Conservation (phyloP, 30 jellyfish, hydroid and myxozoan genomes). For the Turritopsis dohrnii region DNA sequence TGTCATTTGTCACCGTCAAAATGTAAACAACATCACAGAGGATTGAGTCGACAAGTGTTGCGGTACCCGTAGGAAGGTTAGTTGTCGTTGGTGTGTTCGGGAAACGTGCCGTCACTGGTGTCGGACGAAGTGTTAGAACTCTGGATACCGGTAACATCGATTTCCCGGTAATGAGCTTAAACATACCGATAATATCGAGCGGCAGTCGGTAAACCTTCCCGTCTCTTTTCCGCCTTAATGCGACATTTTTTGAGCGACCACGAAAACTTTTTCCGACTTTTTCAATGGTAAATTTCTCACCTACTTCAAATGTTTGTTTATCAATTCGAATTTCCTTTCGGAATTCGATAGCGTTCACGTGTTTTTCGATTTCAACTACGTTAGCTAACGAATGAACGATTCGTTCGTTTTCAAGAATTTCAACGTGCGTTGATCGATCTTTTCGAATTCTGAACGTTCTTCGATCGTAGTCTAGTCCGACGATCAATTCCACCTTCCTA, state of each 20-base stretch:
- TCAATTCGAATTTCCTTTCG: conserved; percentile 22
- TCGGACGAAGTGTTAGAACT: conserved; percentile 14
- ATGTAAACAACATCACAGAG: conserved; percentile 26
- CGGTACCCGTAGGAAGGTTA: conserved; percentile 31
- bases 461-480: conserved; percentile 23
- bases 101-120: conserved; percentile 25
- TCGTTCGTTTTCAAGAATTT: conserved; percentile 13
- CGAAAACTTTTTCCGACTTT: conserved; percentile 29
- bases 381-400: conserved; percentile 1
- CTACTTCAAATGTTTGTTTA: conserved; percentile 16
- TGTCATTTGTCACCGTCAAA: conserved; percentile 22
- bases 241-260: conserved; percentile 21
- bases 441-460: conserved; percentile 28
- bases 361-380: background rate
- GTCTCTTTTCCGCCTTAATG: conserved; percentile 29
- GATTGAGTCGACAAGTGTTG: background rate
- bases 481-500: conserved; percentile 24
- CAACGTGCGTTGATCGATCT: conserved; percentile 23
- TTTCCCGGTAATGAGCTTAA: conserved; percentile 19
- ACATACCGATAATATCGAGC: conserved; percentile 18
- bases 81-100: conserved; percentile 31
- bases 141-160: conserved; percentile 17
- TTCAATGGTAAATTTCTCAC: conserved; percentile 15
- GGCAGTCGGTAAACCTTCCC: conserved; percentile 28
- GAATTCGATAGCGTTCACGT: conserved; percentile 23